These are phyloP conservation scores for Anadara kagoshimensis DNA, from an alignment of 1,140 invertebrate species.

Conservation along the genomic window DNA sequence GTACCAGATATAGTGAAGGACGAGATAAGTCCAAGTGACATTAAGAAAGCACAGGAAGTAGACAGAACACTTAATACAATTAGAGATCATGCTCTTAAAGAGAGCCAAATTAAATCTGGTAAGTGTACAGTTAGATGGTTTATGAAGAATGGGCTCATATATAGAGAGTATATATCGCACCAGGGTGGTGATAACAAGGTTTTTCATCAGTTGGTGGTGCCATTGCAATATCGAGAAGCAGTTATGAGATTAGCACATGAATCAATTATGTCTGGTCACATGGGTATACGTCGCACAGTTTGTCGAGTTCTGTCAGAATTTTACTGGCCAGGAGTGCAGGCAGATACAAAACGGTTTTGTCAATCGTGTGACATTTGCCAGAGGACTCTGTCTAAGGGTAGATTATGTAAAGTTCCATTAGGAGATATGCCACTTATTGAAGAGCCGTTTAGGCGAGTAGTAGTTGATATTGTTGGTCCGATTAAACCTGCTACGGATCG, in stretches of 20 bases:
- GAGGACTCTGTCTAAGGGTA: slow-evolving; percentile 34
- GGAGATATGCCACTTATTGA: slow-evolving; percentile 39
- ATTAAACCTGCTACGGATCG: slow-evolving; percentile 32
- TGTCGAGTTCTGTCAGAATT: slow-evolving; percentile 33
- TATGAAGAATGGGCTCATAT: not conserved
- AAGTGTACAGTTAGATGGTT: not conserved
- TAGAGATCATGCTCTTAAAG: not conserved
- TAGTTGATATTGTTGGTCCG: slow-evolving; percentile 45
- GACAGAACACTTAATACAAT: not conserved
- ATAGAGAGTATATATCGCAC: not conserved
- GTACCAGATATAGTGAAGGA: slow-evolving; percentile 3
- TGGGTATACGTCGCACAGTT: slow-evolving; percentile 23
- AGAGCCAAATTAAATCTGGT: not conserved
- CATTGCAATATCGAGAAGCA: not conserved
- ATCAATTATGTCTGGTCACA: slow-evolving; percentile 37
- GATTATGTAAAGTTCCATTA: slow-evolving; percentile 39
- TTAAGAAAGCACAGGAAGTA: not conserved
- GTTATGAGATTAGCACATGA: slow-evolving; percentile 41
- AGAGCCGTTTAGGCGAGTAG: slow-evolving; percentile 45
- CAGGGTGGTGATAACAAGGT: not conserved
- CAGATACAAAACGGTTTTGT: slow-evolving; percentile 39
- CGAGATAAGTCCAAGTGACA: not conserved
- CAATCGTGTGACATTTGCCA: slow-evolving; percentile 50
- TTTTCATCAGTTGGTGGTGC: slow-evolving; percentile 5
- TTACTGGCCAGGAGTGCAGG: slow-evolving; percentile 43